Conservation (phyloP, 2,797 vertebrate genomes). For the Onychomys torridus region DNA sequence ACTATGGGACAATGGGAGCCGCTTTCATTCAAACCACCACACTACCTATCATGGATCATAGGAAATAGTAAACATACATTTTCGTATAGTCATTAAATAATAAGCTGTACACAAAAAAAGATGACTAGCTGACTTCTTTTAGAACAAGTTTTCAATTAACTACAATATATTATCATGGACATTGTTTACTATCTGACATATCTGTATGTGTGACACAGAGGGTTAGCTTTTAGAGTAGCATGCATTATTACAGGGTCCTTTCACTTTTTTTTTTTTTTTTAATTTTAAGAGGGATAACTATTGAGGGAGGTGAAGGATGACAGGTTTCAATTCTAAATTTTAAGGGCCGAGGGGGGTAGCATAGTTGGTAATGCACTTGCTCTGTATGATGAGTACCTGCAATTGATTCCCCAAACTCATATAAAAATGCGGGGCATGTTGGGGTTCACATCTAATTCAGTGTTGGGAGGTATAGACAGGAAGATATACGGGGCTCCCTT, state of each 20-base stretch:
- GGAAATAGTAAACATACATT: not conserved
- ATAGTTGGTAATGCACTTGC: not conserved
- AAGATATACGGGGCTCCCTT: too few species aligned
- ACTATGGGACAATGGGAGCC: not conserved
- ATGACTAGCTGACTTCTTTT: not conserved
- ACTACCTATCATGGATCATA: not conserved
- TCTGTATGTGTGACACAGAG: not conserved
- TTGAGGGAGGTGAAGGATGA: not conserved
- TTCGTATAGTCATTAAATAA: not conserved
- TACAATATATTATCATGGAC: not conserved
- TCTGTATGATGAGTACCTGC: not conserved
- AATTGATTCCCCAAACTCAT: not conserved
- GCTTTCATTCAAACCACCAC: not conserved
- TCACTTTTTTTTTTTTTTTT: slow-evolving; percentile 3
- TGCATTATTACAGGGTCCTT: not conserved
- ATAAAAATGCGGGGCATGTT: not conserved
- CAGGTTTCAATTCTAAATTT: not conserved
- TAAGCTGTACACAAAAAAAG: slow-evolving; percentile 40
- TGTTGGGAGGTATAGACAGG: not conserved
- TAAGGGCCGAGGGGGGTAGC: not conserved
- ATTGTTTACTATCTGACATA: slow-evolving; percentile 5
- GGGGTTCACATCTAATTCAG: not conserved
- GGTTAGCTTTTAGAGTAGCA: slow-evolving; percentile 8
- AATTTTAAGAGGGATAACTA: not conserved
- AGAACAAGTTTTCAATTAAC: slow-evolving; percentile 42